Percentiles rank a stretch among this genome's conserved stretches.
Conservation (phyloP, 2,113 vertebrate species). For the Cottus gobio region DNA sequence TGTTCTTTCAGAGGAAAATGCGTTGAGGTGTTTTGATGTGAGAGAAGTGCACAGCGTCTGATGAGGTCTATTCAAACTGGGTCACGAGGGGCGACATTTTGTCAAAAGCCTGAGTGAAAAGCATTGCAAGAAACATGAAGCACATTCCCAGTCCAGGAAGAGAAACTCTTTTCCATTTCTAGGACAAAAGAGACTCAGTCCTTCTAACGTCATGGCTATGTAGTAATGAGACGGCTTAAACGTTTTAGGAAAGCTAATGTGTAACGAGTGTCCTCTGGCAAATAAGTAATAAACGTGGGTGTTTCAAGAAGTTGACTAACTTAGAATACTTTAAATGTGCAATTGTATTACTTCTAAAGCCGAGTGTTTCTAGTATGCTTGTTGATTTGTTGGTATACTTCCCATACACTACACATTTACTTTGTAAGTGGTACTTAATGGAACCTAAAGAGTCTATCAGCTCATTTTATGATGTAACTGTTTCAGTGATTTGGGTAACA, state of each 20-base stretch:
- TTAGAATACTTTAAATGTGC: conserved; percentile 23
- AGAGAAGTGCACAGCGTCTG: conserved; percentile 40
- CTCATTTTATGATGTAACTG: conserved; percentile 16
- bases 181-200: conserved; percentile 26
- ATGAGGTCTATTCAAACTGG: conserved; percentile 64
- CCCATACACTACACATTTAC: conserved; percentile 21
- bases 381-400: conserved; percentile 21
- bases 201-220: background rate
- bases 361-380: conserved; percentile 28
- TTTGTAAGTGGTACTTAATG: conserved; percentile 16
- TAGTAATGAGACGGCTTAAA: conserved; percentile 13
- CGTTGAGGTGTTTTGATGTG: conserved; percentile 61
- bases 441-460: background rate
- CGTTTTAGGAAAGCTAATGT: conserved; percentile 19
- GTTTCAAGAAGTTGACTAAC: conserved; percentile 8
- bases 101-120: conserved; percentile 65
- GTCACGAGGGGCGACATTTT: conserved; percentile 67
- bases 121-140: conserved; percentile 59
- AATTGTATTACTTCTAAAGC: conserved; percentile 17
- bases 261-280: conserved; percentile 13
- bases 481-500: conserved; percentile 25
- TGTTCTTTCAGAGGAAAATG: conserved; percentile 33
- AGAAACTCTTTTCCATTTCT: conserved; percentile 44
- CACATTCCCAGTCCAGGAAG: conserved; percentile 40
- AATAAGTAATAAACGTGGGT: conserved; percentile 14